Evolutionary conservation across 2,113 vertebrate species (phyloP).

Genomic region (Choloepus hoffmanni): DNA sequence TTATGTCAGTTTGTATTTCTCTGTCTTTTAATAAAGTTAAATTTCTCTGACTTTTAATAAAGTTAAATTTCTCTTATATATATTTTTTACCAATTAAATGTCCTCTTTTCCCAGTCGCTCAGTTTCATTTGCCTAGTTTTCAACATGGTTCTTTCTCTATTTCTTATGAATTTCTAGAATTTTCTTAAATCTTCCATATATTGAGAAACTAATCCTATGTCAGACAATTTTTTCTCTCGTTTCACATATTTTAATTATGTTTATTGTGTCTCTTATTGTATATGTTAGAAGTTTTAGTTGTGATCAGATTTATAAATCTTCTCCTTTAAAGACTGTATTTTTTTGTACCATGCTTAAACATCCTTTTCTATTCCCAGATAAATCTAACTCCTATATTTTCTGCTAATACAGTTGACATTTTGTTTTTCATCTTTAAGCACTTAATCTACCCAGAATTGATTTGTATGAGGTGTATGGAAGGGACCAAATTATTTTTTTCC

Average conservation of each 20-base stretch:
- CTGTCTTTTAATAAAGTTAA: neutral
- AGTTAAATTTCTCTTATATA: too few species aligned
- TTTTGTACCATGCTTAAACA: neutral
- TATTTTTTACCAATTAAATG: neutral
- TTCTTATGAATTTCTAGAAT: slow-evolving; percentile 17
- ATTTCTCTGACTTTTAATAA: neutral
- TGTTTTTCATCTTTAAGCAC: neutral
- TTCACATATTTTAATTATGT: slow-evolving; percentile 23
- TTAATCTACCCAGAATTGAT: neutral
- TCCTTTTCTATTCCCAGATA: neutral
- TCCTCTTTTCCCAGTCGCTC: neutral
- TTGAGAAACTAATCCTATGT: neutral
- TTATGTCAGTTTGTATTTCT: slow-evolving; percentile 20
- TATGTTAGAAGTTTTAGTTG: slow-evolving; percentile 5
- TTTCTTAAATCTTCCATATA: neutral
- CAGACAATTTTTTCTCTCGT: neutral
- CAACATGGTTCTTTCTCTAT: neutral
- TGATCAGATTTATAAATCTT: slow-evolving; percentile 1
- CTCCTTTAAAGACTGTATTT: neutral
- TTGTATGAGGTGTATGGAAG: neutral
- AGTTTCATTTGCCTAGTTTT: neutral
- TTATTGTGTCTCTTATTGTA: neutral
- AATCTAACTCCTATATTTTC: neutral
- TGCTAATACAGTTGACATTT: neutral
- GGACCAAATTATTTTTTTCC: neutral